Conservation (phyloP, 2,888 invertebrate genomes). For the Melieria picta region DNA sequence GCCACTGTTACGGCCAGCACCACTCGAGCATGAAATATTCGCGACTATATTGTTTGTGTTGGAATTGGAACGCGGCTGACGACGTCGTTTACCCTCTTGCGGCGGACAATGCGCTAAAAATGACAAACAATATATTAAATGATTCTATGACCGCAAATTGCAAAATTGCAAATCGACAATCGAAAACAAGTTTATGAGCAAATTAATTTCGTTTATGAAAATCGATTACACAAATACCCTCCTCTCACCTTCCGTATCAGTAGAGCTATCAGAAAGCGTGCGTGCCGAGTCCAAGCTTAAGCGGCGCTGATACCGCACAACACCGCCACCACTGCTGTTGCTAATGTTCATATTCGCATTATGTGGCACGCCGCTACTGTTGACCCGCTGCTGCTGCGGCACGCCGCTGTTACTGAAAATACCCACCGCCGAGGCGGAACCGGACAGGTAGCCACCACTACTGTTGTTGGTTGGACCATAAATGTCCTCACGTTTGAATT, state of each 20-base stretch:
- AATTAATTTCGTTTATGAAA: not conserved
- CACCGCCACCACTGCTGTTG: conserved; percentile 26
- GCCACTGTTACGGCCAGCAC: conserved; percentile 42
- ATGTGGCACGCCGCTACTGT: conserved; percentile 24
- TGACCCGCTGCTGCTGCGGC: conserved; percentile 6
- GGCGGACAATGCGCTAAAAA: conserved; percentile 58
- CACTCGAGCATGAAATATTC: not conserved
- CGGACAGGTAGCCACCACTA: conserved; percentile 41
- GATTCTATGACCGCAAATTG: not conserved
- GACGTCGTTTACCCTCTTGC: conserved; percentile 71
- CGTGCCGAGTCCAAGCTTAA: conserved; percentile 78
- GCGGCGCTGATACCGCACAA: conserved; percentile 67
- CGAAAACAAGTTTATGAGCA: not conserved
- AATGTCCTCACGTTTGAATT: conserved; percentile 62
- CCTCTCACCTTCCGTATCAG: conserved; percentile 70
- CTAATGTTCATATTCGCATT: conserved; percentile 30
- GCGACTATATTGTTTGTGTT: conserved; percentile 31
- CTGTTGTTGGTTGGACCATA: conserved; percentile 52
- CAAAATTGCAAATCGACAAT: not conserved
- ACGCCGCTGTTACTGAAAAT: conserved; percentile 31
- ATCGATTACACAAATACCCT: not conserved
- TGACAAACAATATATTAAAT: not conserved
- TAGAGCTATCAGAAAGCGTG: conserved; percentile 77
- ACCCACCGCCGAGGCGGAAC: conserved; percentile 39
- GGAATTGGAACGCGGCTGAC: conserved; percentile 56